These are phyloP conservation scores for Epistrophe grossulariae DNA, from an alignment of 2,888 invertebrate genomes.

Conservation along the genomic window DNA sequence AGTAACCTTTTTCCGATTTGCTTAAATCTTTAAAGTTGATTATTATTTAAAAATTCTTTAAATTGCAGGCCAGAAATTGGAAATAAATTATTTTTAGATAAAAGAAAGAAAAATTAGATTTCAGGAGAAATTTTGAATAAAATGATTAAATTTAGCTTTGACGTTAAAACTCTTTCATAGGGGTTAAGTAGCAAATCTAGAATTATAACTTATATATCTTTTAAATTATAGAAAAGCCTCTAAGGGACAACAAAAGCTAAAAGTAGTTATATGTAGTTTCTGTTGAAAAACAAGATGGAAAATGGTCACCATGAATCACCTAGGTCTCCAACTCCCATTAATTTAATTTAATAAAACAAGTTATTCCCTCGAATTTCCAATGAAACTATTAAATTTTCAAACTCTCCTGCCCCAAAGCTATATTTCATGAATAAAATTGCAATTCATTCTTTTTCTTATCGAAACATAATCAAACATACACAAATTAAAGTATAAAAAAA, in stretches of 20 bases:
- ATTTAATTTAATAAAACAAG: constrained; percentile 27
- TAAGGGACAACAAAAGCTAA: not conserved
- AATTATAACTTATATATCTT: too few relatives aligned
- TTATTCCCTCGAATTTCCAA: constrained; percentile 49
- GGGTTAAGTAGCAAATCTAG: too few relatives aligned
- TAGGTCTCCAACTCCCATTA: not conserved
- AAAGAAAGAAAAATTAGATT: too few relatives aligned
- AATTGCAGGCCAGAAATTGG: too few relatives aligned
- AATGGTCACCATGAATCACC: not conserved
- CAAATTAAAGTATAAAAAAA: constrained; percentile 26
- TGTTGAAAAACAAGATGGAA: not conserved
- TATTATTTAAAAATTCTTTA: too few relatives aligned
- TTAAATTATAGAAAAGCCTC: too few relatives aligned
- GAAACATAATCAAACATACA: constrained; percentile 61
- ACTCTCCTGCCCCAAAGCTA: constrained; percentile 18
- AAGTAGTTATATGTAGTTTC: not conserved
- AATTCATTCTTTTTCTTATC: constrained; percentile 67
- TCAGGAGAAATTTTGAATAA: too few relatives aligned
- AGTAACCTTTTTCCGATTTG: too few relatives aligned
- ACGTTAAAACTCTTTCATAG: too few relatives aligned
- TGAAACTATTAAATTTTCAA: constrained; percentile 41
- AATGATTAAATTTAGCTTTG: too few relatives aligned
- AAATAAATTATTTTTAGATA: too few relatives aligned
- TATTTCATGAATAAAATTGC: constrained; percentile 54
- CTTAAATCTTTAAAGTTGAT: too few relatives aligned